Base-by-base conservation (phyloP, 2,888 invertebrate species). In the Drosophila gaucha region DNA sequence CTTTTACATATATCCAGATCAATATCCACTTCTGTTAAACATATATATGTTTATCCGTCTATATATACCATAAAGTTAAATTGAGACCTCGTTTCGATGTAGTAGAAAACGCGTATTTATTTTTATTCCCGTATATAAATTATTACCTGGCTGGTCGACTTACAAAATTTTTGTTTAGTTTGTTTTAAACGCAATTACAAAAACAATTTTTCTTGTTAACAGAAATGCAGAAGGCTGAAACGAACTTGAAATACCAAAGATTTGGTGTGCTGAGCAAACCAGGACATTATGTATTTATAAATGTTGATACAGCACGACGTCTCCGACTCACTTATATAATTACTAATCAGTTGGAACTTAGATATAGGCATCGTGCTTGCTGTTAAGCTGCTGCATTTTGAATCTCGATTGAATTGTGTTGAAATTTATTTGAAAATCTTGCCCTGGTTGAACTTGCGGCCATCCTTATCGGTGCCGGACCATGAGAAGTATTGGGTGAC, bases 361-460 rank as follows among this genome's bases (percentile, higher is more conserved):
- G 55, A 67, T 55, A 57, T 58, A 63, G 46, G 57, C 76, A 78
- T 86, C 62, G 66, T 74, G 67, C 57, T 54, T 39, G 43, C 56
- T 47, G 46, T 31, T n/a, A n/a, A n/a, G n/a, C n/a, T n/a, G n/a
- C 3, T 71, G 68, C 64, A 47, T 64, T 62, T 54, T 63, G 44
- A 74, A 84, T 88, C 78, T 86, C 78, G 41, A 12, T 24, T 63
- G 51, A 67, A 52, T 63, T 65, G 44, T 67, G 38, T 35, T 49
- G 28, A 31, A 12, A 41, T 51, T 70, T 95, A 99, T 94, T 99
- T 99, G 94, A 99, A 99, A 92, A 99, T 96, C 94, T 99, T 99
- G 92, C 99, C 99, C 94, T 99, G 98, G 93, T 98, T 98, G 94
- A 99, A 98, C 91, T 95, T 94, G 91, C 98, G 96, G 64, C 98